Conservation (phyloP, 2,888 invertebrate species). For the Myathropa florea region DNA sequence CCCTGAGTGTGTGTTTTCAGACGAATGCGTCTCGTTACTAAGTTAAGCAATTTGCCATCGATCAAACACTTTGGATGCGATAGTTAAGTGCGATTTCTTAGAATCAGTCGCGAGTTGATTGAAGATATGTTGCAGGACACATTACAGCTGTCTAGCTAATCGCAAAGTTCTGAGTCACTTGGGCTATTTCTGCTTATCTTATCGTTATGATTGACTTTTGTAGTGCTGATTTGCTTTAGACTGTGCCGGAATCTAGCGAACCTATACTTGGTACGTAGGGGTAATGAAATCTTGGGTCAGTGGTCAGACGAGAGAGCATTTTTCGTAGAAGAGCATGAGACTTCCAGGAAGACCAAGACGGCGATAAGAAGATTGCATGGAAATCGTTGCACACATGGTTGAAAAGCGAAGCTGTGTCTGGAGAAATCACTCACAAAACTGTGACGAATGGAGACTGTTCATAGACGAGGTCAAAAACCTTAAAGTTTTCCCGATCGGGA, state of each 20-base stretch:
- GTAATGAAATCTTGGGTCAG: too few relatives aligned
- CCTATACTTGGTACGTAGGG: too few relatives aligned
- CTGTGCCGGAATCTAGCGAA: background rate
- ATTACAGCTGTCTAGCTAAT: background rate
- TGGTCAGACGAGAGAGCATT: too few relatives aligned
- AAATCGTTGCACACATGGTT: too few relatives aligned
- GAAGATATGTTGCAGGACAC: background rate
- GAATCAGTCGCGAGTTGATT: background rate
- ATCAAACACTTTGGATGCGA: background rate
- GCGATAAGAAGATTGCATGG: too few relatives aligned
- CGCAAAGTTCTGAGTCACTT: background rate
- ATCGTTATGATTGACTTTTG: background rate
- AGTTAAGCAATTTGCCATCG: background rate
- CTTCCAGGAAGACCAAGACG: too few relatives aligned
- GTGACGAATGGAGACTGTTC: too few relatives aligned
- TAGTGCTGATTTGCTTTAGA: background rate
- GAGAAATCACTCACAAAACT: too few relatives aligned
- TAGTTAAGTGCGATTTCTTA: background rate
- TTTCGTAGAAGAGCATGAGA: too few relatives aligned
- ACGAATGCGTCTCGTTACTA: background rate
- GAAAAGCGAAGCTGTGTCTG: too few relatives aligned
- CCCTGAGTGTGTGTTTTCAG: background rate
- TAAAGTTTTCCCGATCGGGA: too few relatives aligned
- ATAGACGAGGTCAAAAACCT: too few relatives aligned
- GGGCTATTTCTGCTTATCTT: background rate